These are phyloP conservation scores for Meandrusa payeni DNA, from an alignment of 2,888 invertebrate species.

Conservation along the genomic window DNA sequence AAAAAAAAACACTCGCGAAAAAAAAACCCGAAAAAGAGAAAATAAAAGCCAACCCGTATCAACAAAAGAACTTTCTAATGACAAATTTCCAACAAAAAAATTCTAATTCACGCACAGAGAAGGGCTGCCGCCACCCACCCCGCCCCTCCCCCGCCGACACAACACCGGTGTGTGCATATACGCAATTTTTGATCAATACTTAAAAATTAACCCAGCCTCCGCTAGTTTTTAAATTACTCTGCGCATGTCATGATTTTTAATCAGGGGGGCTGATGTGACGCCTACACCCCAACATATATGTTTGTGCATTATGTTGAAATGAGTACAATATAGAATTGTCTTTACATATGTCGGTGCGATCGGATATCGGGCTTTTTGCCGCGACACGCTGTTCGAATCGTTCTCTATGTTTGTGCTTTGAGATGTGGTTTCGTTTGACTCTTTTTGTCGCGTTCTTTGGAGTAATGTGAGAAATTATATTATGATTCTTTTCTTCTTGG, in stretches of 20 bases:
- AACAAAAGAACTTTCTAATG: constrained; percentile 58
- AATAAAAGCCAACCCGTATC: constrained; percentile 30
- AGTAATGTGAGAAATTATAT: no score
- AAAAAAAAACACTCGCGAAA: constrained; percentile 18
- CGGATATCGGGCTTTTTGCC: constrained; percentile 30
- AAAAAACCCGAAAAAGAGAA: constrained; percentile 22
- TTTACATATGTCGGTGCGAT: constrained; percentile 34
- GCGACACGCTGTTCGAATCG: constrained; percentile 12
- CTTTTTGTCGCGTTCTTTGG: no score
- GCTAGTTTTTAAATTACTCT: constrained; percentile 79
- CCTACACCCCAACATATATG: constrained; percentile 46
- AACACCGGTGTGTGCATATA: constrained; percentile 49
- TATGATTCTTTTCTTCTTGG: no score
- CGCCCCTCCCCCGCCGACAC: constrained; percentile 30
- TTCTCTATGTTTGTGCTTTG: constrained; percentile 6
- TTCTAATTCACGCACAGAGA: constrained; percentile 69
- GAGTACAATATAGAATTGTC: constrained; percentile 41
- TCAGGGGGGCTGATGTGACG: constrained; percentile 66
- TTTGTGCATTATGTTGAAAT: constrained; percentile 45
- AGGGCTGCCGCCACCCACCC: constrained; percentile 31
- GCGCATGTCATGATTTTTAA: constrained; percentile 81
- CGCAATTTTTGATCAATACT: constrained; percentile 81
- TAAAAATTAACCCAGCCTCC: constrained; percentile 79
- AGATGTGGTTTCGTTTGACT: neutral
- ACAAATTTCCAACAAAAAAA: constrained; percentile 66